Evolutionary conservation across 2,888 invertebrate species (phyloP).

Genomic region (Cactoblastis cactorum): DNA sequence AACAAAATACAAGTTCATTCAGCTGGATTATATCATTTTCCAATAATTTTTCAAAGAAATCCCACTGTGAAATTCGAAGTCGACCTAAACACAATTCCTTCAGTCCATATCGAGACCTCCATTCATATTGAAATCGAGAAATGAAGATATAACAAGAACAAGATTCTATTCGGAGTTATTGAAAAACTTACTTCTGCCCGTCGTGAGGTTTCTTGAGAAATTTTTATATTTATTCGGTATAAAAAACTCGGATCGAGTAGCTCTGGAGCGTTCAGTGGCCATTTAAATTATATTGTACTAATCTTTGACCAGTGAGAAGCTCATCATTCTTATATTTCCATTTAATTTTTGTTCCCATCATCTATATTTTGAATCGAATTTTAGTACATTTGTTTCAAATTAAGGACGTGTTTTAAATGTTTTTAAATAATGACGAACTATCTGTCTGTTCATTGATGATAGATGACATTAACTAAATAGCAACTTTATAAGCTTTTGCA

Average conservation of each 20-base stretch:
- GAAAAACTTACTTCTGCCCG: constrained; percentile 1
- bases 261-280: neutral
- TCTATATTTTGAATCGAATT: too few species aligned
- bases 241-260: constrained; percentile 1
- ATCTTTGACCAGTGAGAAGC: neutral
- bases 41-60: neutral
- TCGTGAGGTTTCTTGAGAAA: neutral
- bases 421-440: too few species aligned
- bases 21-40: neutral
- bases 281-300: neutral
- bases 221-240: constrained; percentile 2
- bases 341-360: too few species aligned
- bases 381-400: too few species aligned
- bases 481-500: too few species aligned
- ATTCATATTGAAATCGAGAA: constrained; percentile 8
- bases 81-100: neutral
- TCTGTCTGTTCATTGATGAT: too few species aligned
- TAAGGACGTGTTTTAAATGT: too few species aligned
- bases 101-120: neutral
- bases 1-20: neutral
- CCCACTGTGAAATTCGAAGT: neutral
- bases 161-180: constrained; percentile 1
- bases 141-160: constrained; percentile 4
- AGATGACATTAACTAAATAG: too few species aligned
- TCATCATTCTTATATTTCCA: neutral